These are phyloP conservation scores for Pelobates fuscus DNA, from an alignment of 2,113 vertebrate species.

Conservation along the genomic window DNA sequence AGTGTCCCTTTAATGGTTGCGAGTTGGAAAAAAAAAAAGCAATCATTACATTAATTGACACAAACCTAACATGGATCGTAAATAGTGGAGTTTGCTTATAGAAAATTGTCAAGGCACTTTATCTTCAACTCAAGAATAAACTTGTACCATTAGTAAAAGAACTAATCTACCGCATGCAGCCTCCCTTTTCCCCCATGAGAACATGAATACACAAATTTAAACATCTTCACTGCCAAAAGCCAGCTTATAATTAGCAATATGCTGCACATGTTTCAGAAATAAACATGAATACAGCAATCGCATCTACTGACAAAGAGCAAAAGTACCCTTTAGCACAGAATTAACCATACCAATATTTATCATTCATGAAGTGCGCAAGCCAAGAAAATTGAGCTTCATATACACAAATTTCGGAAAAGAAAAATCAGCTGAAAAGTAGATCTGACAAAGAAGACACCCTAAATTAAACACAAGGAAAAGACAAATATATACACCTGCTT, in stretches of 20 bases:
- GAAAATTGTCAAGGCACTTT: neutral
- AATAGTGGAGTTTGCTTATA: too few relatives aligned
- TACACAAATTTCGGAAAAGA: neutral
- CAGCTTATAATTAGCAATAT: neutral
- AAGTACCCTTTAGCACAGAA: neutral
- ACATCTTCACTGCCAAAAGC: neutral
- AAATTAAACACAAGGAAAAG: too few relatives aligned
- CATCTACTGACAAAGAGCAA: neutral
- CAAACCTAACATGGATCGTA: too few relatives aligned
- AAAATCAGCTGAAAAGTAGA: too few relatives aligned
- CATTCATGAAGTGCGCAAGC: neutral
- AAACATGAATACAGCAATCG: neutral
- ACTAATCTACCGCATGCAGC: neutral
- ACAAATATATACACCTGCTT: too few relatives aligned
- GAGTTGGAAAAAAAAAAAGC: too few relatives aligned
- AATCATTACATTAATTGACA: too few relatives aligned
- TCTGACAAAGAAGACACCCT: too few relatives aligned
- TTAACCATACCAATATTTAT: neutral
- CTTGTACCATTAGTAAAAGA: neutral
- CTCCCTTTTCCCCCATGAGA: neutral
- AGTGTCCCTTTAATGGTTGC: too few relatives aligned
- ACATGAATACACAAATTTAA: neutral
- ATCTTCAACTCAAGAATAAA: neutral
- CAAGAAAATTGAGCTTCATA: neutral
- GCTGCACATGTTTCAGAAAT: neutral